Evolutionary conservation across 2,113 vertebrate genomes (phyloP).

Genomic region (Macrotis lagotis): DNA sequence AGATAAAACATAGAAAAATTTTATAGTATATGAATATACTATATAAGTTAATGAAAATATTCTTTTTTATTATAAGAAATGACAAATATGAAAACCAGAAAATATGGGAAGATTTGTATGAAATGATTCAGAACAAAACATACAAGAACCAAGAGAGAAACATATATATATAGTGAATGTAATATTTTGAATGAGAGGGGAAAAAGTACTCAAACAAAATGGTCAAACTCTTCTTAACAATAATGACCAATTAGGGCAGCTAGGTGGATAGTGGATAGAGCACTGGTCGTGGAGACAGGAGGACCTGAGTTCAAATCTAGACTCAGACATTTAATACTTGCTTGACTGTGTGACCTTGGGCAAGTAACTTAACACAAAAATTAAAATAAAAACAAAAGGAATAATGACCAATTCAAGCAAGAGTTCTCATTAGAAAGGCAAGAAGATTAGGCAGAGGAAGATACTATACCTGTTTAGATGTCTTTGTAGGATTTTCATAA

Average conservation of each 20-base stretch:
- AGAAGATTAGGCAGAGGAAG: neutral
- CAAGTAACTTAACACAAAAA: no score
- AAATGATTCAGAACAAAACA: neutral
- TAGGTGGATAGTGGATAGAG: no score
- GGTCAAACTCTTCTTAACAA: neutral
- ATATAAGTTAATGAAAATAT: neutral
- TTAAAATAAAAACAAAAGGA: no score
- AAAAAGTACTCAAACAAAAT: neutral
- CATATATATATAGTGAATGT: neutral
- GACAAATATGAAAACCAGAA: neutral
- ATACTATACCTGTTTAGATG: neutral
- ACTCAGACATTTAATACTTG: no score
- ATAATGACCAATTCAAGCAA: no score
- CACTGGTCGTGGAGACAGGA: no score
- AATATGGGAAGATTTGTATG: neutral
- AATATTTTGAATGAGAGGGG: neutral
- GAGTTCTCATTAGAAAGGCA: neutral
- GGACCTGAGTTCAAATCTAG: no score
- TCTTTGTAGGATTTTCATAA: neutral
- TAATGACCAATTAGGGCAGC: neutral
- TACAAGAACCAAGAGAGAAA: neutral
- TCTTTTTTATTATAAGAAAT: neutral
- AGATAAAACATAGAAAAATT: neutral
- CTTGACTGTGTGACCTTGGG: no score
- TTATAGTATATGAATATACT: neutral